phyloP scores from a whole-genome alignment of 2,113 vertebrate genomes.

The Electrona antarctica region DNA sequence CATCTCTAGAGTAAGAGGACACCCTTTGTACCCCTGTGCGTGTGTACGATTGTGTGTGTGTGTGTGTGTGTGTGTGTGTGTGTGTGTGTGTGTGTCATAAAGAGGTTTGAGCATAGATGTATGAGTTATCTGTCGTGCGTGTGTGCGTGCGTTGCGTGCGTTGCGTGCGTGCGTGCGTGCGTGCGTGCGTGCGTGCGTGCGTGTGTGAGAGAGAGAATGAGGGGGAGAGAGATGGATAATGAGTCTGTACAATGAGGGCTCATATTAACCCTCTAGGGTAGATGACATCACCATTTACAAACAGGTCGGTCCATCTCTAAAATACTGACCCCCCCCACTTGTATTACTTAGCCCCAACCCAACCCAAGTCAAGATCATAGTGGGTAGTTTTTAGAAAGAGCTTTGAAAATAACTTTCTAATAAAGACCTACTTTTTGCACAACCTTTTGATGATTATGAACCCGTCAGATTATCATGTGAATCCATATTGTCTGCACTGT shows the following conservation, averaged over 20 bases:
- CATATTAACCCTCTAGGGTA: conserved; percentile 59
- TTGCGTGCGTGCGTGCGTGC: conserved; percentile 20
- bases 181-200: conserved; percentile 1
- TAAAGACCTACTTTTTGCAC: too few relatives aligned
- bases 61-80: conserved; percentile 9
- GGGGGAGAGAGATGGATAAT: conserved; percentile 42
- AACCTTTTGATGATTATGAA: conserved; percentile 1
- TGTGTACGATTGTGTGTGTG: conserved; percentile 2
- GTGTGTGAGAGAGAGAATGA: not conserved
- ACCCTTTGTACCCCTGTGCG: conserved; percentile 21
- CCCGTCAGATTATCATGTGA: not conserved
- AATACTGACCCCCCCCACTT: conserved; percentile 28
- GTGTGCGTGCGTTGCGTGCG: not conserved
- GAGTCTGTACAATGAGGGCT: conserved; percentile 54
- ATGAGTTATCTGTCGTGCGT: not conserved
- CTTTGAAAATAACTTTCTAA: not conserved
- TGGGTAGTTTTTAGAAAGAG: not conserved
- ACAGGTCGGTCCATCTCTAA: conserved; percentile 42
- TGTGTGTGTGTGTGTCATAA: conserved; percentile 5
- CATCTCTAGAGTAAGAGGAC: conserved; percentile 40
- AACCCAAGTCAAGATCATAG: not conserved
- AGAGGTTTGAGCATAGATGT: conserved; percentile 20
- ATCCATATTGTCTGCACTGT: not conserved
- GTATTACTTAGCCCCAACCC: not conserved
- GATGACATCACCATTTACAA: conserved; percentile 66